Conservation (phyloP, 2,113 vertebrate genomes). For the Rhegmatorhina hoffmannsi region DNA sequence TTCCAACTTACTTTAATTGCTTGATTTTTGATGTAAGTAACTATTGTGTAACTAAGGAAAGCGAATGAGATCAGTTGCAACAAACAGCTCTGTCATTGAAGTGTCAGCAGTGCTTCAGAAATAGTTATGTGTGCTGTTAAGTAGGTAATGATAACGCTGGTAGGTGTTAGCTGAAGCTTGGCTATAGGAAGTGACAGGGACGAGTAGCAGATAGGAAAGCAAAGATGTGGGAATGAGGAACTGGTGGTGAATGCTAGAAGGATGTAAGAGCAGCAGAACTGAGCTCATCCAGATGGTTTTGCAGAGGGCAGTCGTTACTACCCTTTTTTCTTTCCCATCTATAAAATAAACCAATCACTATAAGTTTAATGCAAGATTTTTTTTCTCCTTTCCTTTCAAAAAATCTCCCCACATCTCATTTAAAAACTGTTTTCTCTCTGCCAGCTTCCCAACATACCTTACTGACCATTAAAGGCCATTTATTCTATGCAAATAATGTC, state of each 20-base stretch:
- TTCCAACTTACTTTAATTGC: not conserved
- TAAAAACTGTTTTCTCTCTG: not conserved
- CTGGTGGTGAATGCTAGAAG: not conserved
- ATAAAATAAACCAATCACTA: not conserved
- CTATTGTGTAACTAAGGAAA: not conserved
- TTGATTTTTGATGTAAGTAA: not conserved
- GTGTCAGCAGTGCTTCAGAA: not conserved
- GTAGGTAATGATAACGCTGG: not conserved
- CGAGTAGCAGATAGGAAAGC: not conserved
- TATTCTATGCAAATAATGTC: not conserved
- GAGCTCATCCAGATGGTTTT: not conserved
- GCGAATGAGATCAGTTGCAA: not conserved
- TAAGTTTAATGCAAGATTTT: not conserved
- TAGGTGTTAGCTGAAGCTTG: not conserved
- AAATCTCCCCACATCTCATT: fast-evolving
- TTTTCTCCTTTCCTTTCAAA: not conserved
- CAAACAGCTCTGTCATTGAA: not conserved
- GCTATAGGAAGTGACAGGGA: not conserved
- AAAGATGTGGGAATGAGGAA: not conserved
- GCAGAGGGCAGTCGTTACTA: not conserved
- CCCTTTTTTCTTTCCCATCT: not conserved
- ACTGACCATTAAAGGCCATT: not conserved
- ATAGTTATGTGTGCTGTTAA: not conserved
- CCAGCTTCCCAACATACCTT: not conserved
- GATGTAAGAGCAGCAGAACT: not conserved